phyloP scores from a whole-genome alignment of 1,140 invertebrate species.

The Caenorhabditis inopinata region DNA sequence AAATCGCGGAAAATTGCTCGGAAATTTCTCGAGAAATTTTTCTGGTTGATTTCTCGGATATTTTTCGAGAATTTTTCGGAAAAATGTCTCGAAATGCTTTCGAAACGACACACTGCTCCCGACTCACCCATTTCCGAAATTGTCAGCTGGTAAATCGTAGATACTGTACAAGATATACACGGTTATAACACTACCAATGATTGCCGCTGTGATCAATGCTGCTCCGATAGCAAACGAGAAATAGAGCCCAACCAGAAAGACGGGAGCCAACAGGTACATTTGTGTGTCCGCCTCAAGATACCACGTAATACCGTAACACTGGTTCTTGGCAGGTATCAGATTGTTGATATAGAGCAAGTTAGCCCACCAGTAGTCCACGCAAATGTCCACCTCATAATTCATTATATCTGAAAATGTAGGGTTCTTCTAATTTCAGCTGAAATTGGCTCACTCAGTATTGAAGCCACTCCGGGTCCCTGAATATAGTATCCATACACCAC shows the following conservation, averaged over 20 bases:
- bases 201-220: background rate
- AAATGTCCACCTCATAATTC: background rate
- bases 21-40: no score
- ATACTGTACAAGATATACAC: background rate
- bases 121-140: slow-evolving; percentile 15
- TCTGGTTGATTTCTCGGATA: no score
- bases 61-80: no score
- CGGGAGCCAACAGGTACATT: background rate
- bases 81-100: no score
- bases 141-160: slow-evolving; percentile 15
- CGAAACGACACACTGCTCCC: no score
- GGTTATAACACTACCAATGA: background rate
- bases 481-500: slow-evolving; percentile 17
- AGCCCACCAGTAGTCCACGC: slow-evolving; percentile 35
- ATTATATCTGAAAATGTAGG: slow-evolving; percentile 52
- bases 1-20: no score
- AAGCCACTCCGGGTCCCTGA: background rate
- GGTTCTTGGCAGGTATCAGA: background rate
- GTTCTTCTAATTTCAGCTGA: no score
- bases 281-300: background rate
- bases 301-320: slow-evolving; percentile 11
- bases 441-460: background rate
- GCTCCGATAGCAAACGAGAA: background rate
- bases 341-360: slow-evolving; percentile 40
- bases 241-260: background rate